Conservation (phyloP, 2,797 vertebrate genomes). For the Megaceryle alcyon region DNA sequence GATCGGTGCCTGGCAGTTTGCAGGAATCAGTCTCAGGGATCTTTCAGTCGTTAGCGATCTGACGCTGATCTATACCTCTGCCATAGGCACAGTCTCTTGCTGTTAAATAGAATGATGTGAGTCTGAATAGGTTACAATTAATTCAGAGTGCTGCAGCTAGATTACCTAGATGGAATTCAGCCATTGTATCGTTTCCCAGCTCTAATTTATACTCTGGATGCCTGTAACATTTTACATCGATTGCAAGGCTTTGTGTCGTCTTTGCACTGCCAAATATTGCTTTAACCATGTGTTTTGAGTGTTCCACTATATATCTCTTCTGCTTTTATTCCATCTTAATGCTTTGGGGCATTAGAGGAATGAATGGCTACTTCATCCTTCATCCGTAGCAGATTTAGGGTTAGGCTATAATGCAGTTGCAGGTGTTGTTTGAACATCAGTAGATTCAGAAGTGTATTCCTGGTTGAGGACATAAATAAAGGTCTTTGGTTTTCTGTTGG, state of each 20-base stretch:
- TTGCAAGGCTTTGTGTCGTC: background rate
- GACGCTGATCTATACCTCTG: background rate
- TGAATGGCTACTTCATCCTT: background rate
- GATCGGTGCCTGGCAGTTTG: background rate
- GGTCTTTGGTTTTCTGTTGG: background rate
- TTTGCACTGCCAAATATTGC: background rate
- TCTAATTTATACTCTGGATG: background rate
- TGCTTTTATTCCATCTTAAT: background rate
- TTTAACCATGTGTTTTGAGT: background rate
- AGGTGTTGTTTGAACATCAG: background rate
- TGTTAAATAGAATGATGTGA: background rate
- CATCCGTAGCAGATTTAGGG: rapidly evolving
- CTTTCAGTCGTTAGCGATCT: background rate
- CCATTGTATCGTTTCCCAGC: background rate
- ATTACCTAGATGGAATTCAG: slow-evolving; percentile 44
- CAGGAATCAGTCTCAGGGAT: background rate
- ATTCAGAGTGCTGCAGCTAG: slow-evolving; percentile 26
- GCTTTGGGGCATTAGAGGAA: background rate
- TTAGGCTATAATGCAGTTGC: background rate
- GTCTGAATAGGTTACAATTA: slow-evolving; percentile 35
- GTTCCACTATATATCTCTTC: background rate
- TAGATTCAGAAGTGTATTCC: background rate
- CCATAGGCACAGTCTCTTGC: background rate
- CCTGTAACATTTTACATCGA: background rate
- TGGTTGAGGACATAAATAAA: background rate